Evolutionary conservation across 2,797 vertebrate genomes (phyloP).

Genomic region (Gymnothorax javanicus): DNA sequence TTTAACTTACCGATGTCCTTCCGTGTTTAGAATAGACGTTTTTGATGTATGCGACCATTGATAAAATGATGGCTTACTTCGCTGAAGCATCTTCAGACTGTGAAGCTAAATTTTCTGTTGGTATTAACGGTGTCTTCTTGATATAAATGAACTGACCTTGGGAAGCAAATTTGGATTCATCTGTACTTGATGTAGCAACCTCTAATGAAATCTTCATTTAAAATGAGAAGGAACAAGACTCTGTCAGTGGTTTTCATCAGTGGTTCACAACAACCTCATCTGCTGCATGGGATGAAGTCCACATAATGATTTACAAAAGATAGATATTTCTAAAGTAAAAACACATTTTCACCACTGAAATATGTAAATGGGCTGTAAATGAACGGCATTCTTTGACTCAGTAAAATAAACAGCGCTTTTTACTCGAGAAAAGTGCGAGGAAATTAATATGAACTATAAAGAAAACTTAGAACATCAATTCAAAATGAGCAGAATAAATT

Average conservation of each 20-base stretch:
- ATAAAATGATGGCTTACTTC: background rate
- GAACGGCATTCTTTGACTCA: background rate
- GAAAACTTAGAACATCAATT: background rate
- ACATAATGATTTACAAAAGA: background rate
- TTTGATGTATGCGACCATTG: background rate
- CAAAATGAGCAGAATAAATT: background rate
- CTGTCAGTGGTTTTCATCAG: background rate
- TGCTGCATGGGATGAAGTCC: background rate
- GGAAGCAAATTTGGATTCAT: background rate
- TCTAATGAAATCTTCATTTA: constrained; percentile 1
- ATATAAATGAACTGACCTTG: background rate
- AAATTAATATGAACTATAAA: background rate
- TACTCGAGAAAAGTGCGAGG: background rate
- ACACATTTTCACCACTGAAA: background rate
- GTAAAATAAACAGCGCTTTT: background rate
- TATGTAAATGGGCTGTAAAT: background rate
- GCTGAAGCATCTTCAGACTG: background rate
- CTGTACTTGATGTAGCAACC: constrained; percentile 9
- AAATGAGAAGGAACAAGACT: background rate
- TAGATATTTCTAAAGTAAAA: background rate
- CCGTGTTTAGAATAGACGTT: constrained; percentile 28
- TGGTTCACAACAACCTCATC: background rate
- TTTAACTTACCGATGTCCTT: constrained; percentile 27
- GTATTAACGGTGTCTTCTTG: background rate
- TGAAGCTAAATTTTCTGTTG: background rate